Conservation (phyloP, 1,140 invertebrate genomes). For the Ostrea denselamellosa region DNA sequence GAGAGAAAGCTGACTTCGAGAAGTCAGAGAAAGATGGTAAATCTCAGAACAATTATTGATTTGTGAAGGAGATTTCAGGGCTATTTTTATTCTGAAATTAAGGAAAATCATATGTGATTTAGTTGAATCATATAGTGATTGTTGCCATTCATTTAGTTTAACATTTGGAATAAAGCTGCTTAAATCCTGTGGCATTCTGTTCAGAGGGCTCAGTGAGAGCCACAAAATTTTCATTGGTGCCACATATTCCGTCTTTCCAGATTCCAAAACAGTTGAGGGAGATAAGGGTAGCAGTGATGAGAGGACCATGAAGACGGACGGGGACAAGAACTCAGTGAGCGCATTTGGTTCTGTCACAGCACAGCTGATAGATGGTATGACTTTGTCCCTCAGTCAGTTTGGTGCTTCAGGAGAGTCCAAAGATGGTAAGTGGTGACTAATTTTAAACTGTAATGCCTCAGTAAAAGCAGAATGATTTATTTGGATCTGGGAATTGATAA, state of each 20-base stretch:
- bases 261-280: constrained; percentile 43
- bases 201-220: too few relatives aligned
- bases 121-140: too few relatives aligned
- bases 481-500: too few relatives aligned
- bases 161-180: too few relatives aligned
- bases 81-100: too few relatives aligned
- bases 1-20: constrained; percentile 74
- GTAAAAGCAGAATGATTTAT: too few relatives aligned
- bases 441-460: too few relatives aligned
- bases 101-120: too few relatives aligned
- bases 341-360: constrained; percentile 76
- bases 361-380: constrained; percentile 75
- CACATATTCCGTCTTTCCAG: background rate
- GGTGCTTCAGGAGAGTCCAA: constrained; percentile 70
- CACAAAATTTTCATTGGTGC: background rate
- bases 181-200: too few relatives aligned
- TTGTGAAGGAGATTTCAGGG: background rate
- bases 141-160: too few relatives aligned
- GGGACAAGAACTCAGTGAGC: constrained; percentile 67
- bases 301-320: constrained; percentile 48
- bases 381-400: constrained; percentile 74
- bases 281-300: constrained; percentile 50
- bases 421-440: constrained; percentile 47
- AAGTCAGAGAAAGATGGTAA: constrained; percentile 72
- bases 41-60: background rate